Evolutionary conservation across 2,797 vertebrate species (phyloP), one percentile per base, ranked within the genome.

Genomic region (Muscicapa striata): DNA sequence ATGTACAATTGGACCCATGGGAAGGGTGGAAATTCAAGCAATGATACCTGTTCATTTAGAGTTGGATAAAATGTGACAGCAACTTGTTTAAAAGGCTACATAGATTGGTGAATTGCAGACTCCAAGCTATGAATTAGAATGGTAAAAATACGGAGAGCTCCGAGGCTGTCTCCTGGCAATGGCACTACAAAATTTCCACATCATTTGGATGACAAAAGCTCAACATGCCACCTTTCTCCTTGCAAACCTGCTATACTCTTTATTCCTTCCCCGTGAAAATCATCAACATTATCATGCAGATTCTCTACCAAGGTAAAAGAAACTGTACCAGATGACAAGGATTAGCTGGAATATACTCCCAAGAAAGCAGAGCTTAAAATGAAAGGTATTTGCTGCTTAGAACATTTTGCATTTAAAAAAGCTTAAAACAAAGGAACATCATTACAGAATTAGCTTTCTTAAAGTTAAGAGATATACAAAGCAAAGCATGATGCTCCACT

Each of bases 401-500:
- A 93, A 64, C 13, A 20, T 68, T 82, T 59, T 81, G n/a, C 52
- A 54, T 78, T 54, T 40, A 68, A 58, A 87, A 62, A 63, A 38
- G 24, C 46, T 73, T 40, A 91, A 94, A 88, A 43, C 18, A 75
- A 72, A 23, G 6, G 11, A 72, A 82, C 46, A 78, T 93, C 20
- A 52, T 77, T 87, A 67, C 5, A 90, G 48, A 84, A 84, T 64
- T 84, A 72, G 57, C 30, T 85, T 92, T 52, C 73, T 94, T 91
- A n/a, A 72, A 87, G 62, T 75, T 91, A 75, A 41, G 45, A 63
- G 58, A 67, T 48, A 75, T 66, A 69, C 29, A 83, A 61, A 92
- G 76, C 76, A 89, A 93, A 94, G 51, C 67, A 72, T 13, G 74
- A 92, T 57, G 67, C 58, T 95, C 70, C 51, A 81, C 79, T 95